Conservation (phyloP, 2,113 vertebrate genomes). For the Elanus axillaris region DNA sequence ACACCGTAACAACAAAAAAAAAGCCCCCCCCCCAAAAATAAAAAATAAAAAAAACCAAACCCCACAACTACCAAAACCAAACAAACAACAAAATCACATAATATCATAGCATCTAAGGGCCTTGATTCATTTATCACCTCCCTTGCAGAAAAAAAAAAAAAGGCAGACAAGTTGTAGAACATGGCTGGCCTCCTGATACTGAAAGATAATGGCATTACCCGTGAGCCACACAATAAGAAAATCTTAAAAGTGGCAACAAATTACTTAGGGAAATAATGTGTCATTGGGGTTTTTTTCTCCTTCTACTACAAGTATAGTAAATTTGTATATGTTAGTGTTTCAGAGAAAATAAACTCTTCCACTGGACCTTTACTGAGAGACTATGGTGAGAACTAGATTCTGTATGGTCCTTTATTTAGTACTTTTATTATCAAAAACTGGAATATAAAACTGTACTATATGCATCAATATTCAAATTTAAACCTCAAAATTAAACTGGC, state of each 20-base stretch:
- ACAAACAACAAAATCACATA: background rate
- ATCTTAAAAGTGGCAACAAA: background rate
- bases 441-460: background rate
- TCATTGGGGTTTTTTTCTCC: background rate
- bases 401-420: background rate
- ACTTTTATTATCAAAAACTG: background rate
- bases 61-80: background rate
- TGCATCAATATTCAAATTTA: background rate
- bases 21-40: too few species aligned
- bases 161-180: background rate
- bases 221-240: background rate
- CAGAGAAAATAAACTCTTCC: background rate
- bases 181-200: background rate
- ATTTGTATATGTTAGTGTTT: background rate
- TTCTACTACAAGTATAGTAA: background rate
- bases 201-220: background rate
- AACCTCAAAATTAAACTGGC: background rate
- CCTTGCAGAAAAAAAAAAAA: background rate
- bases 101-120: background rate
- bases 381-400: background rate
- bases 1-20: background rate
- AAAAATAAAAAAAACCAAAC: background rate
- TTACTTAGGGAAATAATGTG: background rate
- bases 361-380: background rate
- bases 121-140: background rate